A percentile compares a stretch with the other conserved stretches of the same genome.
These are phyloP conservation scores for Syngnathus floridae DNA, from an alignment of 2,113 vertebrate species.

Conservation along the genomic window DNA sequence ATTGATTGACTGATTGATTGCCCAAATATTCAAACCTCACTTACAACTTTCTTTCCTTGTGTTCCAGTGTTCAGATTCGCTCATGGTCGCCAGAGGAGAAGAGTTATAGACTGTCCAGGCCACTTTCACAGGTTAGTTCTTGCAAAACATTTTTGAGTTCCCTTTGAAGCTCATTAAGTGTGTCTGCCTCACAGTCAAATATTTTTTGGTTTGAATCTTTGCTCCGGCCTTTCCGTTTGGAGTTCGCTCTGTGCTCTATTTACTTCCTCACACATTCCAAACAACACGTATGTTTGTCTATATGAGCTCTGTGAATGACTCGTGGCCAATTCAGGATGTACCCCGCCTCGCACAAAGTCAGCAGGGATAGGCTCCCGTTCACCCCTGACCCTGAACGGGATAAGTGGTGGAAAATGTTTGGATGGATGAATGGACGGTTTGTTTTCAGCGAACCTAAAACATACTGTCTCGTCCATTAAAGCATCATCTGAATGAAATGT, in stretches of 20 bases:
- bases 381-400: not conserved
- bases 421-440: conserved; percentile 3
- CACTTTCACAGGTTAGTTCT: conserved; percentile 68
- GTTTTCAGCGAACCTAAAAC: conserved; percentile 7
- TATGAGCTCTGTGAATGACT: not conserved
- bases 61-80: conserved; percentile 56
- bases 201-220: not conserved
- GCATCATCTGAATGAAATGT: not conserved
- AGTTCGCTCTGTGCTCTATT: not conserved
- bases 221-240: not conserved
- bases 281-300: not conserved
- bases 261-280: not conserved
- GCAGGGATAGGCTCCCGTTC: not conserved
- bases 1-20: not conserved
- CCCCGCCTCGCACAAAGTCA: not conserved
- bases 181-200: not conserved
- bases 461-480: not conserved
- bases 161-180: not conserved
- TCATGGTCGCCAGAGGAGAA: conserved; percentile 72
- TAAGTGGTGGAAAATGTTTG: not conserved
- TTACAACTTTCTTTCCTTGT: conserved; percentile 11
- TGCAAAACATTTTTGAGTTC: not conserved
- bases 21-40: not conserved
- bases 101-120: conserved; percentile 59
- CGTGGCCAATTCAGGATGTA: not conserved